These are phyloP conservation scores for Brachypteracias leptosomus DNA, from an alignment of 2,113 vertebrate genomes.

Conservation along the genomic window DNA sequence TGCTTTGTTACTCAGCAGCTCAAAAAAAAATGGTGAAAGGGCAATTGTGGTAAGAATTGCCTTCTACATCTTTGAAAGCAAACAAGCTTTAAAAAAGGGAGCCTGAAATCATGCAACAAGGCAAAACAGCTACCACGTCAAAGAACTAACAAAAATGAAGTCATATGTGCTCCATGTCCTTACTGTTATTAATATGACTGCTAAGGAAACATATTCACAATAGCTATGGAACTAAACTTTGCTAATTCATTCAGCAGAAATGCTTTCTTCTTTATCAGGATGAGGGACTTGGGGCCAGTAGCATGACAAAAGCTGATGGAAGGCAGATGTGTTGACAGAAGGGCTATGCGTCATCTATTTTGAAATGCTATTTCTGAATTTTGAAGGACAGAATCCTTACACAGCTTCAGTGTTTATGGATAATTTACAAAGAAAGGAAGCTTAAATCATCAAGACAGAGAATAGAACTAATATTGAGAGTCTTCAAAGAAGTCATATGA, in stretches of 20 bases:
- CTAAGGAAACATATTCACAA: background rate
- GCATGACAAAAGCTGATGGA: background rate
- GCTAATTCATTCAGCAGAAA: background rate
- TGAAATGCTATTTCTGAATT: background rate
- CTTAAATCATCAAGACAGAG: background rate
- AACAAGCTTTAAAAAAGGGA: background rate
- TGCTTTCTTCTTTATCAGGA: background rate
- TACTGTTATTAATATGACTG: background rate
- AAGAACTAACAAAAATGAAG: background rate
- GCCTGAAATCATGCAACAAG: background rate
- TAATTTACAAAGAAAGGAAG: conserved; percentile 20
- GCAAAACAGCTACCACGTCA: accelerated
- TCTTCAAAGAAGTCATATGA: background rate
- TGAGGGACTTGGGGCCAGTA: background rate
- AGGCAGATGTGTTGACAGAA: background rate
- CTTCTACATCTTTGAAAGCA: background rate
- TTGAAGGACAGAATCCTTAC: background rate
- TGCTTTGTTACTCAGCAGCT: background rate
- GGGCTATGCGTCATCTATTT: background rate
- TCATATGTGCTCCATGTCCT: background rate
- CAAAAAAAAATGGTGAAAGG: background rate
- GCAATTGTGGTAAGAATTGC: background rate
- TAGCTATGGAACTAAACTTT: background rate
- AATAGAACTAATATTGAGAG: background rate
- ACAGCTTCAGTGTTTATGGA: background rate